Conservation (phyloP, 1,140 invertebrate species). For the Drosophila kanapiae region DNA sequence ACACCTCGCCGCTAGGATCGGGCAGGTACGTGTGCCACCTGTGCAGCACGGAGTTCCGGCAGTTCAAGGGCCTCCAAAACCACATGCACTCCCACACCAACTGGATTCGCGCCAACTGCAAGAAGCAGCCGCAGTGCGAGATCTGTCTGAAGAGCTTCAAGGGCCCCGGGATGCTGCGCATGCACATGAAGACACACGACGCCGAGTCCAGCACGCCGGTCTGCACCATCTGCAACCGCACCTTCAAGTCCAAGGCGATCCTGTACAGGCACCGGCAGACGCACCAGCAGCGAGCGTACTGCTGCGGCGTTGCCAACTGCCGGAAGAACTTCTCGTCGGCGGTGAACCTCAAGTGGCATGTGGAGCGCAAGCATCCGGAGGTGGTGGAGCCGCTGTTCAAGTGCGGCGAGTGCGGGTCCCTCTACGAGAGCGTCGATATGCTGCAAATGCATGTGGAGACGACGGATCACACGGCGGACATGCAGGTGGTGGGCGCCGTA, state of each 20-base stretch:
- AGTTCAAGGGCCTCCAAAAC: conserved; percentile 87
- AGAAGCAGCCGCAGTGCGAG: conserved; percentile 87
- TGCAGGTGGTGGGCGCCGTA: conserved; percentile 18
- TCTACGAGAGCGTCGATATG: conserved; percentile 66
- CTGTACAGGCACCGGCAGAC: conserved; percentile 87
- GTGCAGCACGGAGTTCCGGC: conserved; percentile 87
- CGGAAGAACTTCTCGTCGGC: conserved; percentile 79
- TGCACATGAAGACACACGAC: conserved; percentile 88
- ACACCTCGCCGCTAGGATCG: conserved; percentile 78
- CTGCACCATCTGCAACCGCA: conserved; percentile 87
- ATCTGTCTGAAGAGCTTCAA: conserved; percentile 87
- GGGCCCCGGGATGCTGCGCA: conserved; percentile 88
- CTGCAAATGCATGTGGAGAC: conserved; percentile 77
- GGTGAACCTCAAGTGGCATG: conserved; percentile 71
- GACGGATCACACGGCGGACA: conserved; percentile 62
- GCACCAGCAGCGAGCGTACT: conserved; percentile 85
- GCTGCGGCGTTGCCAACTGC: conserved; percentile 78
- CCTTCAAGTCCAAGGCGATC: conserved; percentile 87
- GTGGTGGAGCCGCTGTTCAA: conserved; percentile 65
- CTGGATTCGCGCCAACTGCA: conserved; percentile 88
- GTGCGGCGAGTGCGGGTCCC: conserved; percentile 72
- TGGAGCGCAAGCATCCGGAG: conserved; percentile 78
- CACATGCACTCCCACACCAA: conserved; percentile 87
- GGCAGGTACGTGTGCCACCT: conserved; percentile 87
- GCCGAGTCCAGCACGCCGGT: conserved; percentile 86